Evolutionary conservation across 2,888 invertebrate species (phyloP).

Genomic region (Aleiodes alternator): DNA sequence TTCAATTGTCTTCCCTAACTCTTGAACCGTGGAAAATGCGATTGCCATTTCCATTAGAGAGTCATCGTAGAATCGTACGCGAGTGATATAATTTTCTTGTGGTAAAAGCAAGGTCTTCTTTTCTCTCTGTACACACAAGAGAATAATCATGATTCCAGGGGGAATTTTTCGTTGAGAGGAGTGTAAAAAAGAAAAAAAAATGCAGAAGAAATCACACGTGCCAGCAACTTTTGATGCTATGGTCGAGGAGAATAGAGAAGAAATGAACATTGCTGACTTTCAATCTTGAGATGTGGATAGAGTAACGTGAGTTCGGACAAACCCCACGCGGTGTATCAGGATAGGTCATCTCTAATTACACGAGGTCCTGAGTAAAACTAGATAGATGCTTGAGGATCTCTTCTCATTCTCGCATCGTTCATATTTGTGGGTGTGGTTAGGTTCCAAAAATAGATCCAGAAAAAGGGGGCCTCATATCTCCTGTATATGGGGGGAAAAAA

Average conservation of each 20-base stretch:
- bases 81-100: slow-evolving; percentile 5
- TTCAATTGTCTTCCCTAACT: neutral
- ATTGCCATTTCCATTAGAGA: neutral
- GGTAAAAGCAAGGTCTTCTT: neutral
- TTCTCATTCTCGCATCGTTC: slow-evolving; percentile 58
- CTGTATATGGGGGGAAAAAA: neutral
- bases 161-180: slow-evolving; percentile 8
- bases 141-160: slow-evolving; percentile 25
- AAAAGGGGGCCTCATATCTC: slow-evolving; percentile 23
- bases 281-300: slow-evolving; percentile 8
- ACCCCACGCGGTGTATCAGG: slow-evolving; percentile 52
- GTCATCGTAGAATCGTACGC: neutral
- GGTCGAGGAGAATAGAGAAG: slow-evolving; percentile 32
- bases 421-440: slow-evolving; percentile 38
- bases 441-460: slow-evolving; percentile 37
- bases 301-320: neutral
- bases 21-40: neutral
- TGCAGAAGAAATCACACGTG: slow-evolving; percentile 25
- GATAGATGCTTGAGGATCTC: slow-evolving; percentile 55
- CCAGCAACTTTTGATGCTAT: slow-evolving; percentile 14
- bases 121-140: slow-evolving; percentile 19
- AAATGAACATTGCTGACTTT: neutral
- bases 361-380: slow-evolving; percentile 56
- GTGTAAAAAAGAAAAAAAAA: slow-evolving; percentile 5
- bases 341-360: slow-evolving; percentile 64